Conservation (phyloP, 2,888 invertebrate genomes). For the Psylliodes chrysocephalus region DNA sequence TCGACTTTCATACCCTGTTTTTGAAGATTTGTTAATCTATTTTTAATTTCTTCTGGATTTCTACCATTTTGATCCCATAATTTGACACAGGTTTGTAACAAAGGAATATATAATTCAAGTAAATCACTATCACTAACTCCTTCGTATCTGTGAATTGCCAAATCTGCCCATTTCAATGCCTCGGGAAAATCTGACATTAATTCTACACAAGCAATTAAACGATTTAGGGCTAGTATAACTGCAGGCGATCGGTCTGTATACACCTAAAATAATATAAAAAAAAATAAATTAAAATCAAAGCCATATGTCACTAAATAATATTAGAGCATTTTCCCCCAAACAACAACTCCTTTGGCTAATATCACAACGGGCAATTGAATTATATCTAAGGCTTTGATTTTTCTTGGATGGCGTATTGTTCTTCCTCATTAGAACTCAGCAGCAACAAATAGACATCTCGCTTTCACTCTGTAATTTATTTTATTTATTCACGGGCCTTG, state of each 20-base stretch:
- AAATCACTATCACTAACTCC: constrained; percentile 77
- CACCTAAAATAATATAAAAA: constrained; percentile 61
- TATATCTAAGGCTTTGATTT: too few relatives aligned
- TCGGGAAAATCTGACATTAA: constrained; percentile 67
- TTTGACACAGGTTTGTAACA: constrained; percentile 74
- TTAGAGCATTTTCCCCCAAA: too few relatives aligned
- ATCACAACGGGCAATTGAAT: too few relatives aligned
- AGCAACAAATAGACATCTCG: too few relatives aligned
- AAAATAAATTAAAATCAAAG: too few relatives aligned
- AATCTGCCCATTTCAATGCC: constrained; percentile 75
- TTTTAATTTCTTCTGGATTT: constrained; percentile 71
- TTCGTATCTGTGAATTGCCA: constrained; percentile 77
- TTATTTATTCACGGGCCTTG: too few relatives aligned
- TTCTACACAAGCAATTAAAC: constrained; percentile 72
- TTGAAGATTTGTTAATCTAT: constrained; percentile 71
- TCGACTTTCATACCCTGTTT: constrained; percentile 75
- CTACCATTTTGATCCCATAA: constrained; percentile 73
- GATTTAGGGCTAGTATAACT: constrained; percentile 74
- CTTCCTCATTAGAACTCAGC: too few relatives aligned
- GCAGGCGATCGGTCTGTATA: constrained; percentile 76
- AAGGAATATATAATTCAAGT: constrained; percentile 74
- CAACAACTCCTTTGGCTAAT: too few relatives aligned
- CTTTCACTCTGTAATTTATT: too few relatives aligned
- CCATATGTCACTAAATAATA: too few relatives aligned
- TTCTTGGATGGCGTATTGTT: too few relatives aligned